Conservation (phyloP, 2,113 vertebrate species). For the Antigone vipio region DNA sequence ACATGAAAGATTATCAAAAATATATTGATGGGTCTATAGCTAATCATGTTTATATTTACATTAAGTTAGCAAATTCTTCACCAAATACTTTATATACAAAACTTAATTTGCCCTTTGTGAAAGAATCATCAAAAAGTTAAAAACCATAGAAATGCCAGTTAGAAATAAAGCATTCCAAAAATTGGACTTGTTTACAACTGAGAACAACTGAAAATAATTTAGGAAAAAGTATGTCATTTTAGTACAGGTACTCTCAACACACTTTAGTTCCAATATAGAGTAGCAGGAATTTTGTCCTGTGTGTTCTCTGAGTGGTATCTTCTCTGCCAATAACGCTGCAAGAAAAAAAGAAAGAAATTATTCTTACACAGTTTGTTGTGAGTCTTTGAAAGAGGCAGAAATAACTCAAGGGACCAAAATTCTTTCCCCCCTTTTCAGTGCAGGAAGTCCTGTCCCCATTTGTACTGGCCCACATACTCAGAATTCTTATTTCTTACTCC, state of each 20-base stretch:
- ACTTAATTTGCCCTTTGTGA: slow-evolving; percentile 72
- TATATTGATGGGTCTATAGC: slow-evolving; percentile 80
- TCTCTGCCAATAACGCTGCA: slow-evolving; percentile 38
- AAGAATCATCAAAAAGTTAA: slow-evolving; percentile 80
- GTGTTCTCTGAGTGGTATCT: slow-evolving; percentile 37
- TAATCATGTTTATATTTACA: slow-evolving; percentile 81
- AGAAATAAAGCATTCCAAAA: slow-evolving; percentile 75
- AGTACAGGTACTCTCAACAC: slow-evolving; percentile 39
- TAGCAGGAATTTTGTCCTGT: slow-evolving; percentile 49
- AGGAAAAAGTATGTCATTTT: slow-evolving; percentile 59
- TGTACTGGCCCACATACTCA: not conserved
- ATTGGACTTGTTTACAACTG: slow-evolving; percentile 69
- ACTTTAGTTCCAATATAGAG: slow-evolving; percentile 53
- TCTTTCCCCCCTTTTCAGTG: not conserved
- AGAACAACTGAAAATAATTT: slow-evolving; percentile 72
- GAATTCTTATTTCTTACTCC: not conserved
- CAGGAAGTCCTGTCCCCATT: not conserved
- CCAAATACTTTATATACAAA: slow-evolving; percentile 83
- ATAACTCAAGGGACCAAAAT: not conserved
- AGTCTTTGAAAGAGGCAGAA: not conserved
- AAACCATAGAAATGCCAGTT: slow-evolving; percentile 80
- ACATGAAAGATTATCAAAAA: slow-evolving; percentile 83
- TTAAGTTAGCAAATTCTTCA: slow-evolving; percentile 77
- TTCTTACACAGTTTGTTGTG: not conserved
- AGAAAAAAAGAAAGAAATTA: not conserved